Base-by-base conservation (phyloP, 2,888 invertebrate genomes). In the Heliothis peltigera region DNA sequence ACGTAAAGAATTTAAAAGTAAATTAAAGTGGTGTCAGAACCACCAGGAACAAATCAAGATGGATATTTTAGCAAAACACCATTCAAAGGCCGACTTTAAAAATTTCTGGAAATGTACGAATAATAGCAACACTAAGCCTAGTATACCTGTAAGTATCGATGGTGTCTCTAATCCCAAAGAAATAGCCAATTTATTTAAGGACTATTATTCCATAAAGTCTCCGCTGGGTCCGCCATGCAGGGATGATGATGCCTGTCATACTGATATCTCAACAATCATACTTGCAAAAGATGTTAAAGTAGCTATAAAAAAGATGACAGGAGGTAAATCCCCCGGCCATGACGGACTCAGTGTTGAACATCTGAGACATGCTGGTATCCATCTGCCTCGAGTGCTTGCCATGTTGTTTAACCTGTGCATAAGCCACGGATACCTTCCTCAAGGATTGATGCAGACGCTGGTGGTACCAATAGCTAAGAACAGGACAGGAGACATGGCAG, bases 241-340 rank as follows among this genome's bases (percentile, higher is more conserved):
- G 18, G 5, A 21, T 21, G 3, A 10, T 4, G 52, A 35, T 52
- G 52, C 52, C 39, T 21, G 39, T 18, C 2, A 12, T 39, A 18
- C 0, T 6, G 15, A 21, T 15, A 39, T 2, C 7, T 12, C 18
- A 12, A 21, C 39, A 10, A 0, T 52, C 0, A 18, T 39, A 2
- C 39, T 52, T 52, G 21, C 19, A 6, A 39, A 35, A 39, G 52
- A 52, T 19, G 19, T 52, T 1, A 39, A 52, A 21, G 0, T 1
- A 15, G 39, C 15, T 1, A 52, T 52, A n/a, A 39, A 39, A 15
- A 8, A 0, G 19, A 52, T 52, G 52, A 39, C 19, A 10, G 4
- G 52, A 15, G 52, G 52, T 7, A 52, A 52, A 22, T 52, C 52
- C 15, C 52, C 35, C 21, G 52, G 52, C n/a, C 18, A 52, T 7